Evolutionary conservation across 2,113 vertebrate species (phyloP), one percentile per base, ranked within the genome.

Genomic region (Poecilia latipinna): DNA sequence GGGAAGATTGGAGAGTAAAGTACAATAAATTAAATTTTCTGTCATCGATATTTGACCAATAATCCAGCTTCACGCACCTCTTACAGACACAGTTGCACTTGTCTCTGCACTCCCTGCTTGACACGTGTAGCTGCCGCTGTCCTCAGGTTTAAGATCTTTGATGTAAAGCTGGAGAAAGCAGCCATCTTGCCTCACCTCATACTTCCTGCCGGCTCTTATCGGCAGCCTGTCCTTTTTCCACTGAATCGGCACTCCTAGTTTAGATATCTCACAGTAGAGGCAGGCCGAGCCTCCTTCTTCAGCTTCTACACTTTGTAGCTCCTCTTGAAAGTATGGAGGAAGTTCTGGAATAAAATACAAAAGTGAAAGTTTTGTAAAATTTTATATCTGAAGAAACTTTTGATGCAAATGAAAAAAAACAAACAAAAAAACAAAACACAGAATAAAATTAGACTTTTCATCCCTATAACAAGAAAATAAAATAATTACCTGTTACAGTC

Each of bases 401-500:
- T 7, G 64, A 0, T 29, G 2, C 8, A 31, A 64, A 33, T 65
- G 3, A 24, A 22, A 26, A 28, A 28, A 28, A 28, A 1, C 1
- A 28, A 28, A 24, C 37, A 13, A 65, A 4, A n/a, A 65, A 35
- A 32, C 26, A 37, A 32, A 24, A 11, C 17, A 57, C 1, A 1
- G 24, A 57, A 7, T 64, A 29, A 32, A 63, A 63, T 22, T 8
- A 1, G 12, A 29, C 28, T 61, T 29, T 60, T 15, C 1, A 17
- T 33, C 8, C 15, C 29, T 17, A 13, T 29, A n/a, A 63, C 44
- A 2, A 39, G 17, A 42, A 19, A 19, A 24, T 3, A 22, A 48
- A 65, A 73, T 28, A 54, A 87, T 88, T 93, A 96, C 97, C 97
- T 93, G 90, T 96, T 61, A 99, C 95, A 0, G 82, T 94, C 12